Percentiles rank a stretch among this genome's conserved stretches.
Conservation (phyloP, 2,888 invertebrate genomes). For the Syrista parreyssii region DNA sequence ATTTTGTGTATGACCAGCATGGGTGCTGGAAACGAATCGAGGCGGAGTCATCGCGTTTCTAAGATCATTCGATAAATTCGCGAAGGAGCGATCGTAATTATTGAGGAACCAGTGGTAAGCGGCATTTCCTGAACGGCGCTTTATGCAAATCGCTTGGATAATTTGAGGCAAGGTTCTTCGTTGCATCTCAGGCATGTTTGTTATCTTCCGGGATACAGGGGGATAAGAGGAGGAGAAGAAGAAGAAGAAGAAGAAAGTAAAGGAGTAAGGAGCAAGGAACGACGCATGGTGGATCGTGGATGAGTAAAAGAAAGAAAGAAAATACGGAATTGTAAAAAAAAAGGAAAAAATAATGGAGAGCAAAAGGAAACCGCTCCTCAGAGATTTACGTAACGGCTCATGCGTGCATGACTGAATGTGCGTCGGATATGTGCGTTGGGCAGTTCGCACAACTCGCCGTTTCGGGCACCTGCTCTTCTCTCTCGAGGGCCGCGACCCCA, state of each 20-base stretch:
- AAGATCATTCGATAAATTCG: background rate
- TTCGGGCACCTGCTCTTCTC: constrained; percentile 54
- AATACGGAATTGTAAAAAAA: constrained; percentile 10
- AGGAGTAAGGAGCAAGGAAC: background rate
- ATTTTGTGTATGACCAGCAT: background rate
- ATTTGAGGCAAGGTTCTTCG: constrained; percentile 18
- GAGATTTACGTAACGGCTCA: constrained; percentile 50
- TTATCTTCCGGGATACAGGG: constrained; percentile 21
- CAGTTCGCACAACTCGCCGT: constrained; percentile 8
- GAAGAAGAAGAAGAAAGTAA: constrained; percentile 8
- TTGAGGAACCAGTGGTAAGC: background rate
- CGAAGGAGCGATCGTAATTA: background rate
- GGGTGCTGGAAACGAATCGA: background rate
- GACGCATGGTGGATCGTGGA: background rate
- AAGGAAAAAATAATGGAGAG: constrained; percentile 21
- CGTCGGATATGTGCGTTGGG: constrained; percentile 29
- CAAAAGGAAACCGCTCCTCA: constrained; percentile 18
- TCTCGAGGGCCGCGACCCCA: constrained; percentile 47
- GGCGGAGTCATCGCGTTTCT: background rate
- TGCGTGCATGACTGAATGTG: constrained; percentile 44
- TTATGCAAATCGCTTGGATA: constrained; percentile 24
- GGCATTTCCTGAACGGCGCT: constrained; percentile 16
- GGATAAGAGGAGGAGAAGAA: constrained; percentile 18
- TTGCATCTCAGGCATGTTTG: constrained; percentile 22
- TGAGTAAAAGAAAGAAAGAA: constrained; percentile 16